Conservation (phyloP, 2,797 vertebrate genomes). For the Ctenochaetus hawaiiensis region DNA sequence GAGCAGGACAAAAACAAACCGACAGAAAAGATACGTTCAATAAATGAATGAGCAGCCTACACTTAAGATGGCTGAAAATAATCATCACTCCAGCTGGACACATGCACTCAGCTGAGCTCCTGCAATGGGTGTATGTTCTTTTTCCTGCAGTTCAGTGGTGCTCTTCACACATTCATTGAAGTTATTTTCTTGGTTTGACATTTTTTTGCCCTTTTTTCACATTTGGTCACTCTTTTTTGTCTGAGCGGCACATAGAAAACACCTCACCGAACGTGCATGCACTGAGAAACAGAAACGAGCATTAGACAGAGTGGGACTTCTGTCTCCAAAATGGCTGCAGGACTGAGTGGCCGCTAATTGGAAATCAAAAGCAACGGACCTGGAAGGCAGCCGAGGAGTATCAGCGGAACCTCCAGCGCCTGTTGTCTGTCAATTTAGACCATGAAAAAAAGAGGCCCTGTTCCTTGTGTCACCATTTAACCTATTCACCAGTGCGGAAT, state of each 20-base stretch:
- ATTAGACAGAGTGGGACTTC: conserved; percentile 8
- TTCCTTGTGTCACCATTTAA: conserved; percentile 80
- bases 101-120: neutral
- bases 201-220: neutral
- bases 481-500: conserved; percentile 81
- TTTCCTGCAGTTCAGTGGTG: neutral
- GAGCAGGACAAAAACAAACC: neutral
- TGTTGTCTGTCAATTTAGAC: conserved; percentile 80
- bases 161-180: conserved; percentile 28
- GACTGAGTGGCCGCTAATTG: conserved; percentile 72
- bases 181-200: neutral
- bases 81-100: neutral
- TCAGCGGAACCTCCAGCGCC: conserved; percentile 49
- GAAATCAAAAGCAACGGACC: conserved; percentile 73
- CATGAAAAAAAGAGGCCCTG: conserved; percentile 60
- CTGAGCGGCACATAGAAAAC: conserved; percentile 1
- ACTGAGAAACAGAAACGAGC: neutral
- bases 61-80: conserved; percentile 7
- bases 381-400: conserved; percentile 67
- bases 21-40: conserved; percentile 1
- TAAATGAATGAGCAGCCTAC: neutral
- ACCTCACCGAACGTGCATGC: neutral
- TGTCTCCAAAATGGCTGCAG: conserved; percentile 47
- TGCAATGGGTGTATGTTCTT: neutral
- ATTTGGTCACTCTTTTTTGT: neutral